These are phyloP conservation scores for Acleris emargana DNA, from an alignment of 2,888 invertebrate species.

Conservation along the genomic window DNA sequence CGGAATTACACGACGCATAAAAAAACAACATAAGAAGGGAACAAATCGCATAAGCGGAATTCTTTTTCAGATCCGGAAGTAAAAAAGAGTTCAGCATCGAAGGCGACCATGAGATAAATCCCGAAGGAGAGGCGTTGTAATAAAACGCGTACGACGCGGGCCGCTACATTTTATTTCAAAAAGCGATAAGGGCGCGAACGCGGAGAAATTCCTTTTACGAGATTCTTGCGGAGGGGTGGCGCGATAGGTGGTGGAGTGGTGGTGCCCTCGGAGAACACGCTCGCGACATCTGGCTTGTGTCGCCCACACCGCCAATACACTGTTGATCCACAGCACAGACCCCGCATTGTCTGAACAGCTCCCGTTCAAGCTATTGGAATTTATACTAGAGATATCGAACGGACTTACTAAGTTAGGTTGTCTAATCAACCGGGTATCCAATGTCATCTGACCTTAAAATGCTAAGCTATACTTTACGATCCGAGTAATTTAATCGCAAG, in stretches of 20 bases:
- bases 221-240: conserved; percentile 67
- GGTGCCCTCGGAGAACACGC: conserved; percentile 50
- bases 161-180: conserved; percentile 82
- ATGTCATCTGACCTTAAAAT: not conserved
- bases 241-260: conserved; percentile 42
- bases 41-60: conserved; percentile 64
- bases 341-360: conserved; percentile 16
- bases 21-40: conserved; percentile 54
- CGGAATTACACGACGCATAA: conserved; percentile 42
- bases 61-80: conserved; percentile 62
- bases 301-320: conserved; percentile 47
- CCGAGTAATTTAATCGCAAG: not conserved
- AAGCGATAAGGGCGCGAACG: conserved; percentile 78
- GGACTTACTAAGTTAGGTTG: not conserved
- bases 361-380: conserved; percentile 3
- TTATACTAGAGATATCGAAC: not conserved
- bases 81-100: conserved; percentile 55
- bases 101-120: conserved; percentile 76
- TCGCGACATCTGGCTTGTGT: conserved; percentile 78
- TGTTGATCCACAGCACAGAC: conserved; percentile 26
- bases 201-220: conserved; percentile 79
- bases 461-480: not conserved
- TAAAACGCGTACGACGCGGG: conserved; percentile 79
- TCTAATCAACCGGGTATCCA: conserved; percentile 1
- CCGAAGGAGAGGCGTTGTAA: conserved; percentile 75